These are phyloP conservation scores for Agelas oroides DNA, from an alignment of 37 sponge, comb jelly and placozoan species.

Conservation along the genomic window DNA sequence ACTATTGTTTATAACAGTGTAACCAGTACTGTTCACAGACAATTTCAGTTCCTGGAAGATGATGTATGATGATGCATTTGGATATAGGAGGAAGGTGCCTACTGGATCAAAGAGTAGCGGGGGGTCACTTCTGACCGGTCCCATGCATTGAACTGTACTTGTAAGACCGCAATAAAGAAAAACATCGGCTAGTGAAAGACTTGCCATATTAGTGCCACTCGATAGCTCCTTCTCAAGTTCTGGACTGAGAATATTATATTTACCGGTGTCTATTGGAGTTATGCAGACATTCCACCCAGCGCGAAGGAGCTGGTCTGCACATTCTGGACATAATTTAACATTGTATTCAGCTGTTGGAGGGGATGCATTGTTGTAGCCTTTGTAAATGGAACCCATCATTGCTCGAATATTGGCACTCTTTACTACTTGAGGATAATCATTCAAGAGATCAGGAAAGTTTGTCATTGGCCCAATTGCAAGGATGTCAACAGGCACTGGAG, in stretches of 20 bases:
- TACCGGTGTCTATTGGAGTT: constrained; percentile 81
- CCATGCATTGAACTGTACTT: background rate
- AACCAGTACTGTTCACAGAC: constrained; percentile 13
- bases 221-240: background rate
- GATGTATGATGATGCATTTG: background rate
- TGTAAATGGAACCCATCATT: no score
- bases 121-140: background rate
- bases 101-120: constrained; percentile 27
- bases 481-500: constrained; percentile 36
- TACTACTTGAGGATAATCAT: constrained; percentile 56
- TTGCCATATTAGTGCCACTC: background rate
- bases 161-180: constrained; percentile 32
- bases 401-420: constrained; percentile 55
- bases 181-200: constrained; percentile 3
- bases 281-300: constrained; percentile 68
- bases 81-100: constrained; percentile 15
- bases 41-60: constrained; percentile 20
- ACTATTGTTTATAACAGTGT: constrained; percentile 24
- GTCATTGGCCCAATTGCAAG: constrained; percentile 78
- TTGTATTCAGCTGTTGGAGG: constrained; percentile 74
- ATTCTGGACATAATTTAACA: constrained; percentile 60
- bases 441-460: constrained; percentile 68
- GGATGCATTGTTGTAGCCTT: constrained; percentile 56
- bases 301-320: constrained; percentile 42
- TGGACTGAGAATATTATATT: background rate